phyloP scores from a whole-genome alignment of 2,797 vertebrate genomes.

The Brachyrhaphis roseni region DNA sequence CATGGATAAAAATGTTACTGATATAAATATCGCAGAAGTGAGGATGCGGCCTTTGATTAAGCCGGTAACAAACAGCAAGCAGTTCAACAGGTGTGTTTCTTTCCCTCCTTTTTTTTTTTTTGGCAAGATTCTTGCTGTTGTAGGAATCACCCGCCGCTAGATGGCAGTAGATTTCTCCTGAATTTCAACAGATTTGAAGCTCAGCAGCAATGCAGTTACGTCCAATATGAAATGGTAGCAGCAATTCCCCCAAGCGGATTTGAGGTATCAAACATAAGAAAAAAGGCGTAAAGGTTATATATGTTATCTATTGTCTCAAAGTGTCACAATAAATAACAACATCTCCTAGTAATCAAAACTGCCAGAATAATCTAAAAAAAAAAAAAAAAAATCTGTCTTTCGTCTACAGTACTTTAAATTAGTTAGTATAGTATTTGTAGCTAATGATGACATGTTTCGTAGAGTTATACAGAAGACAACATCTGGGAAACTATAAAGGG shows the following conservation, averaged over 20 bases:
- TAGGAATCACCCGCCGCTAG: slow-evolving; percentile 17
- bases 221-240: neutral
- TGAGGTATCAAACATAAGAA: neutral
- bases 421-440: neutral
- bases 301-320: neutral
- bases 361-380: neutral
- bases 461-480: neutral
- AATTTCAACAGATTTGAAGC: neutral
- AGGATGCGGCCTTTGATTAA: neutral
- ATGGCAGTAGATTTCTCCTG: slow-evolving; percentile 36
- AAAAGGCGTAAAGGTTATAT: neutral
- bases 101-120: slow-evolving; percentile 18
- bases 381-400: neutral
- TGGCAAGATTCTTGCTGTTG: neutral
- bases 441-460: neutral
- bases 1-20: neutral
- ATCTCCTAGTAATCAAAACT: neutral
- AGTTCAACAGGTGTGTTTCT: slow-evolving; percentile 61
- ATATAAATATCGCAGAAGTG: neutral
- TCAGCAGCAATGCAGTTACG: neutral
- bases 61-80: neutral
- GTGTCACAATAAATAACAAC: neutral
- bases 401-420: neutral
- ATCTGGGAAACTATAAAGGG: neutral
- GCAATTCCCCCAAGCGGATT: neutral